phyloP scores from a whole-genome alignment of 2,113 vertebrate genomes.

The Zosterops japonicus region DNA sequence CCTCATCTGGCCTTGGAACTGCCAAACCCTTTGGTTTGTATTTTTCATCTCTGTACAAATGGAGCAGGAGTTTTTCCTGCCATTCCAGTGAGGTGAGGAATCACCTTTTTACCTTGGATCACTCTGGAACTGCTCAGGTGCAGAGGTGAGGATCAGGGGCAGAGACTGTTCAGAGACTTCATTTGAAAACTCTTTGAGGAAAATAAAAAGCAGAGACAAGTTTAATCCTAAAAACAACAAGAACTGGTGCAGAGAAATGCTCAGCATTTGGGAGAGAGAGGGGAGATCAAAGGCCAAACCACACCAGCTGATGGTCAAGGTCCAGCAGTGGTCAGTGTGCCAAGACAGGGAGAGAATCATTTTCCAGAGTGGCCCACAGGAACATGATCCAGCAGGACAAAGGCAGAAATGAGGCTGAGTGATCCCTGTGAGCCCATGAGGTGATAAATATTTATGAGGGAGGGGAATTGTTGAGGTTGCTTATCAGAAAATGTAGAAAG shows the following conservation, averaged over 20 bases:
- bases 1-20: background rate
- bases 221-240: background rate
- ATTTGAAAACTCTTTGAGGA: background rate
- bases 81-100: background rate
- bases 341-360: background rate
- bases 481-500: background rate
- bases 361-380: background rate
- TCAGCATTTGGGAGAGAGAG: background rate
- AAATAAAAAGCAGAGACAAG: background rate
- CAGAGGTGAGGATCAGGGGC: background rate
- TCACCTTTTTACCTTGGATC: background rate
- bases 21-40: background rate
- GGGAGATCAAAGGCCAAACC: background rate
- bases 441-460: background rate
- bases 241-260: background rate
- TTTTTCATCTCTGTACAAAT: background rate
- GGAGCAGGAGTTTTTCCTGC: background rate
- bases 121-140: background rate
- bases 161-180: background rate
- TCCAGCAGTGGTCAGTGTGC: background rate
- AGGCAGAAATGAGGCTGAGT: background rate
- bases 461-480: background rate
- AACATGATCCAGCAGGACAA: background rate
- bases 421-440: background rate
- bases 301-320: background rate